These are phyloP conservation scores for Cinclus mexicanus DNA, from an alignment of 2,113 vertebrate genomes.

Conservation along the genomic window DNA sequence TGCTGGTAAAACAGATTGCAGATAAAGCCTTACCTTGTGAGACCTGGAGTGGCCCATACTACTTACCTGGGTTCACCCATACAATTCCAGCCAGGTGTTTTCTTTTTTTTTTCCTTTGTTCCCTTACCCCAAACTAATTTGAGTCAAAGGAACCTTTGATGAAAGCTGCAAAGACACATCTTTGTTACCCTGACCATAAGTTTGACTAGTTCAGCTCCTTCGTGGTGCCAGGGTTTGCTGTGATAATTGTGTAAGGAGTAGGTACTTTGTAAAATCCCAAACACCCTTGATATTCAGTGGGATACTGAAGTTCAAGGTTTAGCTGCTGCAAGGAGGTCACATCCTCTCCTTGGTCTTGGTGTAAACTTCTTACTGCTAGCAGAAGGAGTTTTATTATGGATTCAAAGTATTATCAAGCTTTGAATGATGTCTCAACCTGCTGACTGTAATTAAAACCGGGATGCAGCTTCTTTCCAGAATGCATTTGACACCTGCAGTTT, in stretches of 20 bases:
- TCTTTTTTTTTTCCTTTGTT: neutral
- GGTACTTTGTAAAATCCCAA: neutral
- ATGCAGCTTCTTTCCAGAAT: constrained; percentile 32
- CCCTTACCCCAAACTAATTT: neutral
- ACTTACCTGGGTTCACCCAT: neutral
- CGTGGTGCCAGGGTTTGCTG: neutral
- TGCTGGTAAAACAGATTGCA: neutral
- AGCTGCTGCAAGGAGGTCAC: neutral
- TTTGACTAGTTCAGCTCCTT: neutral
- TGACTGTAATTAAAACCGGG: constrained; percentile 59
- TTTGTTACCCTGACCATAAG: neutral
- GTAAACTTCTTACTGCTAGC: neutral
- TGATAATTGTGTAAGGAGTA: neutral
- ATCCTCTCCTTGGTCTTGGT: neutral
- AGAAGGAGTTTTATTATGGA: neutral
- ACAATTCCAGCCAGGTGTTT: neutral
- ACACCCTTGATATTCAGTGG: neutral
- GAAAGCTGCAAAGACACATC: neutral
- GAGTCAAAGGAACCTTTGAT: neutral
- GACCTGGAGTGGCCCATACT: neutral
- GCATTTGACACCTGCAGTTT: constrained; percentile 51
- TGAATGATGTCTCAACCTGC: constrained; percentile 33
- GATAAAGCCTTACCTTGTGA: neutral
- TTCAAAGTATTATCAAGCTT: neutral
- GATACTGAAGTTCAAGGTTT: neutral